A percentile compares a stretch with the other conserved stretches of the same genome.
These are phyloP conservation scores for Prionailurus bengalensis DNA, from an alignment of 2,113 vertebrate genomes.

Conservation along the genomic window DNA sequence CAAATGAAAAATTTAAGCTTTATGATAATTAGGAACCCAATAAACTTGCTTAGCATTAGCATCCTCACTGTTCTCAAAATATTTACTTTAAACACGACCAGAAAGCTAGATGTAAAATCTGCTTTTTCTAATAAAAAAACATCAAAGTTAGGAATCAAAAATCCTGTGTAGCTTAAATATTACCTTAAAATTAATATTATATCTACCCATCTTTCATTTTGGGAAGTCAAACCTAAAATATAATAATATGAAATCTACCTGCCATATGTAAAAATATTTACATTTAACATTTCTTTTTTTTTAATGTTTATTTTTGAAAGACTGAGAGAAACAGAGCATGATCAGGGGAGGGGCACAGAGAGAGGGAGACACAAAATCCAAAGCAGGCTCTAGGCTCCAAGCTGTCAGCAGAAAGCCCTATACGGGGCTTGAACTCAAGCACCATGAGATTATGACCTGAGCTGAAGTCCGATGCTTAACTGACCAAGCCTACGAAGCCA, in stretches of 20 bases:
- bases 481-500: too few species aligned
- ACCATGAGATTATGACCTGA: too few species aligned
- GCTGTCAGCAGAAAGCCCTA: too few species aligned
- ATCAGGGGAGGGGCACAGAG: too few species aligned
- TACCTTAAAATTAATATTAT: constrained; percentile 43
- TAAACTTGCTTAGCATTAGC: neutral
- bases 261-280: constrained; percentile 24
- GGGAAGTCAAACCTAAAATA: constrained; percentile 34
- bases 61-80: constrained; percentile 34
- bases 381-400: too few species aligned
- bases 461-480: too few species aligned
- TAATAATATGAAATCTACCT: constrained; percentile 19
- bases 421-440: too few species aligned
- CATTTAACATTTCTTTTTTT: neutral
- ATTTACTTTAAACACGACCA: neutral
- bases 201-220: constrained; percentile 23
- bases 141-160: neutral
- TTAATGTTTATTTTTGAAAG: too few species aligned
- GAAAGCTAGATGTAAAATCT: neutral
- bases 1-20: neutral
- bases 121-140: neutral
- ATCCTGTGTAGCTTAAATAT: neutral
- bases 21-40: neutral
- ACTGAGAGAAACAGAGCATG: too few species aligned
- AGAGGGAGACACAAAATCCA: too few species aligned